These are phyloP conservation scores for Dromaius novaehollandiae DNA, from an alignment of 2,113 vertebrate species.

Conservation along the genomic window DNA sequence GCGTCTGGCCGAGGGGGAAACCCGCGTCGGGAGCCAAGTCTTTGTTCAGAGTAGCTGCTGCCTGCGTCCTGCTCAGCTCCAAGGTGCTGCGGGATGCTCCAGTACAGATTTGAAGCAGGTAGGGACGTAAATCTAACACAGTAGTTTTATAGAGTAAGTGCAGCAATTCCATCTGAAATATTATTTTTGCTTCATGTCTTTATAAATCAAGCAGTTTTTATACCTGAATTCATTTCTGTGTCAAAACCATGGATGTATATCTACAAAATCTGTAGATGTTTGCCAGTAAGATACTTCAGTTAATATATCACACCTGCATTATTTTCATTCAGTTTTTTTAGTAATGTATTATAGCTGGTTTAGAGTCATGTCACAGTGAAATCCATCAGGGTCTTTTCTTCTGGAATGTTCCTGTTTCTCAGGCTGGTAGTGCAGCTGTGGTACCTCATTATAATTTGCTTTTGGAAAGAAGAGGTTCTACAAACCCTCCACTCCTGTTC, in stretches of 20 bases:
- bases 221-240: background rate
- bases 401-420: background rate
- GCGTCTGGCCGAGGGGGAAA: background rate
- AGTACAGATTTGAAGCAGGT: background rate
- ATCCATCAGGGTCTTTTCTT: background rate
- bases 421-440: background rate
- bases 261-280: background rate
- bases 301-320: background rate
- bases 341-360: background rate
- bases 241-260: background rate
- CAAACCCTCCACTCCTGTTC: background rate
- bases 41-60: background rate
- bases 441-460: background rate
- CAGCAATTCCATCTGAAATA: background rate
- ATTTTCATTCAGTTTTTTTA: background rate
- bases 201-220: background rate
- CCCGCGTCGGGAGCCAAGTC: background rate
- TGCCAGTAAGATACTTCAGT: background rate
- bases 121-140: background rate
- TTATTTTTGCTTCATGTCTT: background rate
- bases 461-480: background rate
- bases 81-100: background rate
- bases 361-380: background rate
- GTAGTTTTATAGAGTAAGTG: background rate
- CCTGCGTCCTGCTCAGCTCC: background rate